Percentiles rank a stretch among this genome's conserved stretches.
These are phyloP conservation scores for Dicrostonyx torquatus DNA, from an alignment of 2,797 vertebrate genomes.

Conservation along the genomic window DNA sequence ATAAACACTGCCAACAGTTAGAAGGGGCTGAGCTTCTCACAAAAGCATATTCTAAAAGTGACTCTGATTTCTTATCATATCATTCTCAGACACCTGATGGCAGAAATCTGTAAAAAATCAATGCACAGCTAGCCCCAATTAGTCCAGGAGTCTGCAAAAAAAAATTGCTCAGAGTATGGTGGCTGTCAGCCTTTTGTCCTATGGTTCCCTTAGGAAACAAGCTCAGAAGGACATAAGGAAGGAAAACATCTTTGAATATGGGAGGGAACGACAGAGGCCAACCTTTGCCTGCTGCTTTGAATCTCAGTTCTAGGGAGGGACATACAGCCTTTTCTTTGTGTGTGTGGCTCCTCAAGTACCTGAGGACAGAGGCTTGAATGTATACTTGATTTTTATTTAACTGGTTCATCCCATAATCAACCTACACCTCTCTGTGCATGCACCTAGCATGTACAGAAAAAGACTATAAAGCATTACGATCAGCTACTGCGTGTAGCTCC, in stretches of 20 bases:
- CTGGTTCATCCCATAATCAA: neutral
- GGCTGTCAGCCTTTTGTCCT: slow-evolving; percentile 43
- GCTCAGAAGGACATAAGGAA: slow-evolving; percentile 26
- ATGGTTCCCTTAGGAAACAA: slow-evolving; percentile 12
- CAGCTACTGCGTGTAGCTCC: slow-evolving; percentile 14
- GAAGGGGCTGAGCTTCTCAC: slow-evolving; percentile 44
- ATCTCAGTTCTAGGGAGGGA: slow-evolving; percentile 1
- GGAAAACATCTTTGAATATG: slow-evolving; percentile 1
- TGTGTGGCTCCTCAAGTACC: neutral
- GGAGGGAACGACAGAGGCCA: neutral
- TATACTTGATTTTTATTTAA: slow-evolving; percentile 26
- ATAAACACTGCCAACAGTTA: slow-evolving; percentile 43
- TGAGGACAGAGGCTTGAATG: neutral
- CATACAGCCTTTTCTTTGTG: neutral
- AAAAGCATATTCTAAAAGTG: slow-evolving; percentile 3
- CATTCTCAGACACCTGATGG: neutral
- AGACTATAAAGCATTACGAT: slow-evolving; percentile 19
- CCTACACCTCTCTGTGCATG: neutral
- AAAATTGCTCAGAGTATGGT: neutral
- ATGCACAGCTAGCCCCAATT: neutral
- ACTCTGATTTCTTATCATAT: slow-evolving; percentile 5
- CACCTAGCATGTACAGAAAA: neutral
- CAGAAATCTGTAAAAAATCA: slow-evolving; percentile 32
- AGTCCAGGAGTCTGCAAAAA: neutral
- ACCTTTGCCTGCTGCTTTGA: slow-evolving; percentile 32